Conservation (phyloP, 2,888 invertebrate species). For the Pachliopta kotzebuea region DNA sequence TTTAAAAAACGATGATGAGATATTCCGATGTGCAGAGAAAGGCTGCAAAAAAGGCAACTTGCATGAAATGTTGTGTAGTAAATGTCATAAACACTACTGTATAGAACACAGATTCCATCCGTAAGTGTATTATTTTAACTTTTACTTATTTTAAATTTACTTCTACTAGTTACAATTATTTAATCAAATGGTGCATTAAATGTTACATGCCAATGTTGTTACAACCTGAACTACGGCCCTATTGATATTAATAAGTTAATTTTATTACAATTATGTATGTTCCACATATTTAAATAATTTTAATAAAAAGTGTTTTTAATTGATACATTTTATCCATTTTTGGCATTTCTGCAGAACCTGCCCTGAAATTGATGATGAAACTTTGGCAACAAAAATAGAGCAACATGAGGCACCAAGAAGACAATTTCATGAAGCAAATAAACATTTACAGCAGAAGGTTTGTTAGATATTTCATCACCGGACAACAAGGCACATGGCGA, state of each 20-base stretch:
- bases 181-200: no score
- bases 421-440: slow-evolving; percentile 83
- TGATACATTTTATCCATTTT: neutral
- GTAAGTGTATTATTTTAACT: slow-evolving; percentile 53
- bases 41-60: slow-evolving; percentile 82
- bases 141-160: neutral
- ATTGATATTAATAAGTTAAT: no score
- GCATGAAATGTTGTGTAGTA: slow-evolving; percentile 83
- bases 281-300: no score
- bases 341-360: slow-evolving; percentile 48
- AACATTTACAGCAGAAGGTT: slow-evolving; percentile 82
- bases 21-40: slow-evolving; percentile 78
- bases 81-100: slow-evolving; percentile 86
- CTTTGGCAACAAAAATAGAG: slow-evolving; percentile 77
- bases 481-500: no score
- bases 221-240: no score
- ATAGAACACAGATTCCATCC: slow-evolving; percentile 83
- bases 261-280: no score
- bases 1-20: slow-evolving; percentile 59
- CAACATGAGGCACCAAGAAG: slow-evolving; percentile 81
- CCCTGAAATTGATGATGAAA: slow-evolving; percentile 78
- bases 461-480: no score
- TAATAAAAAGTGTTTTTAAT: no score
- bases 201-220: no score
- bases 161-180: no score